Percentiles rank a stretch among this genome's conserved stretches.
Evolutionary conservation across 2,113 vertebrate species (phyloP).

Genomic region (Sphyrna mokarran): DNA sequence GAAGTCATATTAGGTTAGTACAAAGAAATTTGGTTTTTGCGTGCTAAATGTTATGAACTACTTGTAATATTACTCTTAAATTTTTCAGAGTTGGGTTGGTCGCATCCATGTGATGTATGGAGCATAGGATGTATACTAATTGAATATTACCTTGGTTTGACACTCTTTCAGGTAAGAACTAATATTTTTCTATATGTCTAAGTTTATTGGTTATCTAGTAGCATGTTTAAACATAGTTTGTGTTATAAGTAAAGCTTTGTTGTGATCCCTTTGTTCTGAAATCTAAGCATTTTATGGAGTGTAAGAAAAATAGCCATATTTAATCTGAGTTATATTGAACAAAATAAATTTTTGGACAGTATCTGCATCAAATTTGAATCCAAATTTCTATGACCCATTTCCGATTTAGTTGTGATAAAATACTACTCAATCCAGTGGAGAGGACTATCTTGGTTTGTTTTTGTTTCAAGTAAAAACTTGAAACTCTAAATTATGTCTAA

Average conservation of each 20-base stretch:
- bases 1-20: slow-evolving; percentile 87
- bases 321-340: not conserved
- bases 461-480: not conserved
- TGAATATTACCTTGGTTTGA: slow-evolving; percentile 89
- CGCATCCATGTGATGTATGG: slow-evolving; percentile 90
- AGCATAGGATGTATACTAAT: slow-evolving; percentile 91
- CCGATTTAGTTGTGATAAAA: not conserved
- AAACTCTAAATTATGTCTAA: not conserved
- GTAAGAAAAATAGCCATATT: not conserved
- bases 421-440: not conserved
- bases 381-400: not conserved
- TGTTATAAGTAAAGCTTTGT: not conserved
- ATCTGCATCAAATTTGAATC: not conserved
- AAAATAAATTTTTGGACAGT: not conserved
- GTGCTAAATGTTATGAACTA: not conserved
- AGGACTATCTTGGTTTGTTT: not conserved
- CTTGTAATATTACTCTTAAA: slow-evolving; percentile 36
- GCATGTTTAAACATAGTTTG: not conserved
- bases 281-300: not conserved
- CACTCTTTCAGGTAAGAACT: slow-evolving; percentile 79
- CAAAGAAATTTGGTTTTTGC: not conserved
- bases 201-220: not conserved
- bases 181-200: not conserved
- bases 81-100: slow-evolving; percentile 82
- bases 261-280: not conserved